Percentiles rank a stretch among this genome's conserved stretches.
Conservation (phyloP, 2,113 vertebrate genomes). For the Plestiodon gilberti region DNA sequence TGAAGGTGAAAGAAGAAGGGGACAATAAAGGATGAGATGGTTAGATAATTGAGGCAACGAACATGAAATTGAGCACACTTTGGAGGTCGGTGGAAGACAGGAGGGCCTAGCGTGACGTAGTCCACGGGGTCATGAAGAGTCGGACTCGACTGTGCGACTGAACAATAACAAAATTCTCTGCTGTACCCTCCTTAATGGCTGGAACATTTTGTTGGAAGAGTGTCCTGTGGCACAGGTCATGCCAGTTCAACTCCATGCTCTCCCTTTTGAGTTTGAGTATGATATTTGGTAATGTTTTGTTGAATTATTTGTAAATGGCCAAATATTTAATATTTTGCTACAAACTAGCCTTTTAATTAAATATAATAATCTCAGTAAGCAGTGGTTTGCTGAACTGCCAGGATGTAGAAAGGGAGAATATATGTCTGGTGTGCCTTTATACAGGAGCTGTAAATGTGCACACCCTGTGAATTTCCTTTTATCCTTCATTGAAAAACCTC, state of each 20-base stretch:
- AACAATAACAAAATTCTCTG: background rate
- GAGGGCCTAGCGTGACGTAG: no score
- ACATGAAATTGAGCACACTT: no score
- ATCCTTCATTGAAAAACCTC: conserved; percentile 10
- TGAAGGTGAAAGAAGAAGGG: no score
- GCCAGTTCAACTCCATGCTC: background rate
- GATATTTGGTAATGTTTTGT: background rate
- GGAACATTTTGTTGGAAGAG: background rate
- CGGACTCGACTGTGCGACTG: no score
- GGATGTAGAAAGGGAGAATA: background rate
- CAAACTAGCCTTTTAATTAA: background rate
- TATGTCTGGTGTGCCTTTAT: background rate
- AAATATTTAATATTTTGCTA: background rate
- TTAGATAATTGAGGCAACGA: no score
- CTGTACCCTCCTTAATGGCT: background rate
- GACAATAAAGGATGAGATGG: no score
- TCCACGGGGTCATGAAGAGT: no score
- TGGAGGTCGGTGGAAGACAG: no score
- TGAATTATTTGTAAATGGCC: background rate
- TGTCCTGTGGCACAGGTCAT: background rate
- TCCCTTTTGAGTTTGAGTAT: background rate
- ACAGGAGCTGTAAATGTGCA: conserved; percentile 23
- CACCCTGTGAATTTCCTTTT: conserved; percentile 1
- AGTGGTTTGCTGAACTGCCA: conserved; percentile 4
- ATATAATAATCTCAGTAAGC: background rate